These are phyloP conservation scores for roundworm (Caenorhabditis elegans) DNA, from an alignment of 1,140 invertebrate genomes.

Conservation along the genomic window DNA sequence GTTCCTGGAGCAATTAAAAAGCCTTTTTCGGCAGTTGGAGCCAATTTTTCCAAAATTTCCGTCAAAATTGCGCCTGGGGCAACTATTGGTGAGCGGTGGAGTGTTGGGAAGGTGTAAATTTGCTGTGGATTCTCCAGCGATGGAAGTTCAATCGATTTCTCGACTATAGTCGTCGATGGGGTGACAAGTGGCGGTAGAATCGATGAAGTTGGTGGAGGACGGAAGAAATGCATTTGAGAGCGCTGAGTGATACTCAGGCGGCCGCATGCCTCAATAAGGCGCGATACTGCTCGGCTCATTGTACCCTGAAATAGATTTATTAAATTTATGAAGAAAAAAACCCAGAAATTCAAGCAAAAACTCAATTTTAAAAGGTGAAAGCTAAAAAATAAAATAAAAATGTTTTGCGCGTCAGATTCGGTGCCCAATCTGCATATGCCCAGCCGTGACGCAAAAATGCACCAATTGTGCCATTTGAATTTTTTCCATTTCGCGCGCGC, in stretches of 20 bases:
- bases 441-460: background rate
- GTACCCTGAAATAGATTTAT: background rate
- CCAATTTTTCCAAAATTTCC: constrained; percentile 43
- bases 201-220: background rate
- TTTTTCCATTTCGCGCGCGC: background rate
- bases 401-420: background rate
- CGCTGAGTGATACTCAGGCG: background rate
- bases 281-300: constrained; percentile 15
- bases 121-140: constrained; percentile 8
- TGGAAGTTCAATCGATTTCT: constrained; percentile 5
- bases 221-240: background rate
- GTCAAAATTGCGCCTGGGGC: background rate
- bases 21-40: constrained; percentile 17
- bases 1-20: constrained; percentile 30
- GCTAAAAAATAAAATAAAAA: too few species aligned
- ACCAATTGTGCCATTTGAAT: background rate
- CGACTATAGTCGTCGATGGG: background rate
- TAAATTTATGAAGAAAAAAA: too few species aligned
- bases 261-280: background rate
- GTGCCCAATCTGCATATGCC: background rate
- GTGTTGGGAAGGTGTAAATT: constrained; percentile 45
- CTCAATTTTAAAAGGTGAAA: too few species aligned
- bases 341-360: too few species aligned
- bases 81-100: constrained; percentile 29
- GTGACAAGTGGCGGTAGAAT: background rate